Evolutionary conservation across 2,797 vertebrate species (phyloP).

Genomic region (Spinus pinus): DNA sequence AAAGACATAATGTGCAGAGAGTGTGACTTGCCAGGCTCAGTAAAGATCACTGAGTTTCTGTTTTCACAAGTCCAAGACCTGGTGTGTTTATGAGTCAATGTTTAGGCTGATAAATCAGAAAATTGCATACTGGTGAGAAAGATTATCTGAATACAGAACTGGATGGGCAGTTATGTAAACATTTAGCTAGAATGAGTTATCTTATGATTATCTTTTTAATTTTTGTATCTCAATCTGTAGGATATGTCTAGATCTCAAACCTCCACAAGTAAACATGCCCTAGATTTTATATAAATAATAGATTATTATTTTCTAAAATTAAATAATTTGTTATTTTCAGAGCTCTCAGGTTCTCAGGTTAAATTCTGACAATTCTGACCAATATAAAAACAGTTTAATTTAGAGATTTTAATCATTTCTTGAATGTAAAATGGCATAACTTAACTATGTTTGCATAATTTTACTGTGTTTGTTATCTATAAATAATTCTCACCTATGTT

Average conservation of each 20-base stretch:
- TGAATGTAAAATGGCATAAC: not conserved
- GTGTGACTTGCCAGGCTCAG: too few species aligned
- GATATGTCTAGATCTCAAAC: not conserved
- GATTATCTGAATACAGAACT: not conserved
- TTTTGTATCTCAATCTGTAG: not conserved
- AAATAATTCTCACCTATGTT: not conserved
- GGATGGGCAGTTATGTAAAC: not conserved
- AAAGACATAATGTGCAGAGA: not conserved
- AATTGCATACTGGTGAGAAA: not conserved
- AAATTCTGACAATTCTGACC: not conserved
- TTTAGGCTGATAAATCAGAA: not conserved
- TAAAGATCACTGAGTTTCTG: not conserved
- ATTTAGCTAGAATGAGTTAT: not conserved
- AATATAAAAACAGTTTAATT: not conserved
- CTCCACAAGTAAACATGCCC: not conserved
- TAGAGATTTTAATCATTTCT: not conserved
- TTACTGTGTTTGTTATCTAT: not conserved
- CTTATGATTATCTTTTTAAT: not conserved
- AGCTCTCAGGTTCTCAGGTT: not conserved
- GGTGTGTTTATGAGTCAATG: not conserved
- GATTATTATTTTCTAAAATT: constrained; percentile 31
- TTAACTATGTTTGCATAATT: not conserved
- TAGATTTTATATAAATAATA: constrained; percentile 44
- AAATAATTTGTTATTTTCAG: not conserved
- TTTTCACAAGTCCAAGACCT: not conserved